Evolutionary conservation across 2,113 vertebrate species (phyloP).

Genomic region (Xiphophorus hellerii): DNA sequence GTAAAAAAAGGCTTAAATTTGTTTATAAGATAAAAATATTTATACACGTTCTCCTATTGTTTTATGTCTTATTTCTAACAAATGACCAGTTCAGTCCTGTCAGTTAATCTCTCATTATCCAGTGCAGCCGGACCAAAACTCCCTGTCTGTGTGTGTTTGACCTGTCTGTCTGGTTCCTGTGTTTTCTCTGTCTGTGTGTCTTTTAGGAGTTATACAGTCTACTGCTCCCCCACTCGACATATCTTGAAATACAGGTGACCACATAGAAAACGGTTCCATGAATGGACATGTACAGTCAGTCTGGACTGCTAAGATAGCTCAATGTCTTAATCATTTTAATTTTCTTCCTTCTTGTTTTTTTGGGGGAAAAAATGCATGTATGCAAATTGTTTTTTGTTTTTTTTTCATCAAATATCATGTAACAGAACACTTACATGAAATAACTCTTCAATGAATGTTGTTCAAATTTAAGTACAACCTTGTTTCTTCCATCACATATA

Average conservation of each 20-base stretch:
- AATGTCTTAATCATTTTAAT: background rate
- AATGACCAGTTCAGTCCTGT: background rate
- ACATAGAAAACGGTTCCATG: constrained; percentile 45
- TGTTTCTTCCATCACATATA: background rate
- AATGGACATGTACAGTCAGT: constrained; percentile 35
- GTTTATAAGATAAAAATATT: background rate
- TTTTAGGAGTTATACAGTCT: constrained; percentile 78
- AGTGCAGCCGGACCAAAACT: constrained; percentile 26
- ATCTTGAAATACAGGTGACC: constrained; percentile 77
- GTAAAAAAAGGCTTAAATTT: background rate
- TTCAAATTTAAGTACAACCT: background rate
- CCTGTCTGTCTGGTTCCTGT: constrained; percentile 64
- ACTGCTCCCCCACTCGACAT: constrained; percentile 69
- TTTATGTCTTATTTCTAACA: background rate
- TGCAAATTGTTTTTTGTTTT: background rate
- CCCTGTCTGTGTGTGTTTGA: constrained; percentile 44
- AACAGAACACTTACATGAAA: background rate
- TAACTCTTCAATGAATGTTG: background rate
- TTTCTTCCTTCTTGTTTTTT: background rate
- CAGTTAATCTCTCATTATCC: constrained; percentile 20
- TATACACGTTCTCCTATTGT: background rate
- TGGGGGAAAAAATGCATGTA: background rate
- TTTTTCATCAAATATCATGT: constrained; percentile 3
- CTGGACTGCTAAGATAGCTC: constrained; percentile 6
- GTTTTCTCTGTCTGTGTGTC: constrained; percentile 50